phyloP scores from a whole-genome alignment of 2,113 vertebrate genomes.

The Barbus barbus region DNA sequence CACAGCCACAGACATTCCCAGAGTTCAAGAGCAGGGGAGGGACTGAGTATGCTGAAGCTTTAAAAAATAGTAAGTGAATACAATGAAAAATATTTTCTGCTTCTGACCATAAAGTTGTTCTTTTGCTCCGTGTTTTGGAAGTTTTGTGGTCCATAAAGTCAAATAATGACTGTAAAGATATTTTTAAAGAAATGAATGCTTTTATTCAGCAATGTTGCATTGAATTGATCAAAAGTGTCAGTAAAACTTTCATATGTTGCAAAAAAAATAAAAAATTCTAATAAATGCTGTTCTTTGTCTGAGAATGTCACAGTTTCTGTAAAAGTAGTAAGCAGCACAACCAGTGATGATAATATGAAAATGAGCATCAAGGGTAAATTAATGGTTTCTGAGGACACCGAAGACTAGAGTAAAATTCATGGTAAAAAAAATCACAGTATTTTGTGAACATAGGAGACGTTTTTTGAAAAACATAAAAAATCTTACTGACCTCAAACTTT shows the following conservation, averaged over 20 bases:
- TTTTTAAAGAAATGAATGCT: background rate
- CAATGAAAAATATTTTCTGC: background rate
- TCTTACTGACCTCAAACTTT: background rate
- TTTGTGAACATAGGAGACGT: no score
- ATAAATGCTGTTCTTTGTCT: background rate
- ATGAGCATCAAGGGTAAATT: background rate
- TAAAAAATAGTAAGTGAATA: constrained; percentile 80
- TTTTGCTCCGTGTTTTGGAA: background rate
- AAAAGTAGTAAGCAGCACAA: background rate
- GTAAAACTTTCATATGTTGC: no score
- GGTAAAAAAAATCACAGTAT: background rate
- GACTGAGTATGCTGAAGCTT: constrained; percentile 73
- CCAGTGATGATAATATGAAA: background rate
- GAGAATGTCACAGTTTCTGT: background rate
- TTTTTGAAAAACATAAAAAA: background rate
- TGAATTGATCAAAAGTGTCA: background rate
- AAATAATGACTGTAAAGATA: background rate
- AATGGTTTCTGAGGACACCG: background rate
- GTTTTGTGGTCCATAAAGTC: background rate
- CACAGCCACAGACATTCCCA: constrained; percentile 80
- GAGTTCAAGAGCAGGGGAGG: constrained; percentile 80
- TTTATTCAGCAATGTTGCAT: background rate
- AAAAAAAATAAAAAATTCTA: no score
- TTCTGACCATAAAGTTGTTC: background rate
- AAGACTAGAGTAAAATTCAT: background rate